Evolutionary conservation across 2,888 invertebrate species (phyloP).

Genomic region (Piscicola geometra): DNA sequence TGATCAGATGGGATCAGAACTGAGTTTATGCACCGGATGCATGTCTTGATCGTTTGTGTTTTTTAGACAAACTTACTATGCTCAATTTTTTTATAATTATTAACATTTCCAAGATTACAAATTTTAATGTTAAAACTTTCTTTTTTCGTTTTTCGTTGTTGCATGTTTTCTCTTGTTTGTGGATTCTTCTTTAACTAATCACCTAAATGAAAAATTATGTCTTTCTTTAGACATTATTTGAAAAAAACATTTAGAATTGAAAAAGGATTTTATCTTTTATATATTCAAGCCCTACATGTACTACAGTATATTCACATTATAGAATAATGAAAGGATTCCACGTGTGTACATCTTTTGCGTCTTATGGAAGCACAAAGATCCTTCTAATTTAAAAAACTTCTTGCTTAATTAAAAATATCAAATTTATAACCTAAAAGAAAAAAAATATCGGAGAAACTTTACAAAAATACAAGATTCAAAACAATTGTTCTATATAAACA

Average conservation of each 20-base stretch:
- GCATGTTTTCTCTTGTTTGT: too few relatives aligned
- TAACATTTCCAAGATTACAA: too few relatives aligned
- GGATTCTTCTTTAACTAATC: neutral
- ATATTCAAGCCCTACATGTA: conserved; percentile 3
- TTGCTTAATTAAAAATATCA: neutral
- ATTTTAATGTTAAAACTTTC: too few relatives aligned
- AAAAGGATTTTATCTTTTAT: conserved; percentile 12
- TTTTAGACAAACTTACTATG: neutral
- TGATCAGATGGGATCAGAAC: neutral
- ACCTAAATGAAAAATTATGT: neutral
- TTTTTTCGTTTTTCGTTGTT: too few relatives aligned
- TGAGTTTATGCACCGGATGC: conserved; percentile 7
- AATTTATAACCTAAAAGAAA: too few relatives aligned
- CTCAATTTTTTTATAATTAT: neutral
- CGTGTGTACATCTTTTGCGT: neutral
- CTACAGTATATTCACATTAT: neutral
- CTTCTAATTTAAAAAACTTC: neutral
- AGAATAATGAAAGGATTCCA: conserved; percentile 14
- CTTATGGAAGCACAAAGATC: conserved; percentile 14
- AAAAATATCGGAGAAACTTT: too few relatives aligned
- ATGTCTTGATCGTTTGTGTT: neutral
- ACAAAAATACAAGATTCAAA: neutral
- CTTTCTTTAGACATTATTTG: neutral
- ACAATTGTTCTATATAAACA: neutral
- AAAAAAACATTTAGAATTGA: neutral